Conservation (phyloP, 1,140 invertebrate genomes). For the Littorina saxatilis region DNA sequence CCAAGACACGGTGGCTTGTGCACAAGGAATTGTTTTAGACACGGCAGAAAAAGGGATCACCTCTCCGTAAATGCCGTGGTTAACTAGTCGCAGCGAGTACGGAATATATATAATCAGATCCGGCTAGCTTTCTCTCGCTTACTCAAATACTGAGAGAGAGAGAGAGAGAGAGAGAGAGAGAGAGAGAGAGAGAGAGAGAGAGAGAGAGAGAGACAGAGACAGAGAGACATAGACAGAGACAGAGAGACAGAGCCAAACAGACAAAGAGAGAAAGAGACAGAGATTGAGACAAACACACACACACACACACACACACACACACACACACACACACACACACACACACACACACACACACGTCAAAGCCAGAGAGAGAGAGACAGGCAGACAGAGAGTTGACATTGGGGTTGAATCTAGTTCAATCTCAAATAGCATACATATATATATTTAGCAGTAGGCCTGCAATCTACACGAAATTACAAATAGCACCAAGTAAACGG, state of each 20-base stretch:
- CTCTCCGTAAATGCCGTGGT: no score
- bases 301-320: conserved; percentile 15
- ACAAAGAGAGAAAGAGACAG: neutral
- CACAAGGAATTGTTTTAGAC: no score
- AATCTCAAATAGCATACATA: neutral
- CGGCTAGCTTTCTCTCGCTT: no score
- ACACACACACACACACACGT: conserved; percentile 2
- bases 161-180: no score
- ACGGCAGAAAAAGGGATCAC: no score
- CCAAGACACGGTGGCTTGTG: no score
- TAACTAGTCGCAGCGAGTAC: no score
- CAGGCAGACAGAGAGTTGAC: neutral
- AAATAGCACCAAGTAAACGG: no score
- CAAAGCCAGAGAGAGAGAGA: neutral
- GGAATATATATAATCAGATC: no score
- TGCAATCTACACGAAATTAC: no score
- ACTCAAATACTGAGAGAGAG: no score
- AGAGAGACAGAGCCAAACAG: neutral
- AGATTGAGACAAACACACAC: neutral
- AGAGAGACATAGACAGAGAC: neutral
- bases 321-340: conserved; percentile 15
- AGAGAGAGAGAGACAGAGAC: neutral
- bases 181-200: no score
- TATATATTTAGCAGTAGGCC: neutral
- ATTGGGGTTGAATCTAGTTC: neutral